These are phyloP conservation scores for Anisognathus igniventris DNA, from an alignment of 2,797 vertebrate genomes.

Conservation along the genomic window DNA sequence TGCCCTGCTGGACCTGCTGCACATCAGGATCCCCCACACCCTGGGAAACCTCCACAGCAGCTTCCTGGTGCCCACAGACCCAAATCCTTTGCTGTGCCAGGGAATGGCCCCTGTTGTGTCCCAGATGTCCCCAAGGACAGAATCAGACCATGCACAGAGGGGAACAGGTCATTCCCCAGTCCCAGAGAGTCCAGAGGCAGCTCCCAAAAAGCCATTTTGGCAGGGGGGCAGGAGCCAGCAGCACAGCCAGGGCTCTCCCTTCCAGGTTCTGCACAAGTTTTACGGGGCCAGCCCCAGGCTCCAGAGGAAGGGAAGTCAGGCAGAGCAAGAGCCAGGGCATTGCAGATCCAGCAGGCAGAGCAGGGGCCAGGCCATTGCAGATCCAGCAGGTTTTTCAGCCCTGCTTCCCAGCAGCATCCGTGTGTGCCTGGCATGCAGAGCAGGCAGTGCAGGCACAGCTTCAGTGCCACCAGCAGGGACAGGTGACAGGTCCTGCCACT, in stretches of 20 bases:
- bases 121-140: background rate
- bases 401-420: background rate
- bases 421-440: background rate
- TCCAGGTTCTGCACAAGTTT: background rate
- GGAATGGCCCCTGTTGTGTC: fast-evolving
- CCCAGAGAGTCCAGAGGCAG: background rate
- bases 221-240: background rate
- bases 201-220: background rate
- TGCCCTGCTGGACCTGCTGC: background rate
- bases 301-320: too few relatives aligned
- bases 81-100: background rate
- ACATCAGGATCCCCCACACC: fast-evolving
- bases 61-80: fast-evolving
- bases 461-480: background rate
- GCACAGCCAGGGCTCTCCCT: background rate
- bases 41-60: background rate
- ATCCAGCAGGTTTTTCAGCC: background rate
- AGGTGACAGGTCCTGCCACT: background rate
- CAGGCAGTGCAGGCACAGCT: background rate
- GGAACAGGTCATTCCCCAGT: background rate
- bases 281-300: background rate
- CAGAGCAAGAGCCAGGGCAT: too few relatives aligned
- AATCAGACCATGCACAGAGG: background rate
- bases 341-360: too few relatives aligned
- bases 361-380: background rate